phyloP scores from a whole-genome alignment of 2,888 invertebrate genomes.

The Hirtodrosophila confusa region DNA sequence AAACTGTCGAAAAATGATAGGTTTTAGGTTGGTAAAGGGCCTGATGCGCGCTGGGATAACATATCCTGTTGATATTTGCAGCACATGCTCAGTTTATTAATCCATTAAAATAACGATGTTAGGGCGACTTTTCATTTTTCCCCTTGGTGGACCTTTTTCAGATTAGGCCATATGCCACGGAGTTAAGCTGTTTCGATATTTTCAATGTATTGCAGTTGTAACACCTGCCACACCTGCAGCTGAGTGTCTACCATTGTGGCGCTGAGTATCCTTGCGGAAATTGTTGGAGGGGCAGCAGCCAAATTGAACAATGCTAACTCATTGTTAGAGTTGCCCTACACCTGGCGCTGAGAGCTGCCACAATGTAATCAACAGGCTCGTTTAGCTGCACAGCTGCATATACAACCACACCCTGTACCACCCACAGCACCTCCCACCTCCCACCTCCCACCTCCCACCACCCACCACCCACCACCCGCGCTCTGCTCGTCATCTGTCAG shows the following conservation, averaged over 20 bases:
- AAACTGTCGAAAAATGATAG: too few species aligned
- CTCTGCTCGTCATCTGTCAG: conserved; percentile 31
- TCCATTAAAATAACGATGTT: too few species aligned
- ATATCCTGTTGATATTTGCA: too few species aligned
- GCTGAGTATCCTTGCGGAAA: conserved; percentile 8
- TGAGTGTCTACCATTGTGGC: not conserved
- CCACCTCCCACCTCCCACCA: not conserved
- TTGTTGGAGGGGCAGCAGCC: conserved; percentile 3
- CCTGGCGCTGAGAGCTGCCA: conserved; percentile 14
- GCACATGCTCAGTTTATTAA: too few species aligned
- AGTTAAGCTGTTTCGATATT: too few species aligned
- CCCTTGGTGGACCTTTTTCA: too few species aligned
- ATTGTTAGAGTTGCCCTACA: conserved; percentile 22
- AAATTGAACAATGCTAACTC: conserved; percentile 12
- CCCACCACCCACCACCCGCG: not conserved
- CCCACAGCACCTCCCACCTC: not conserved
- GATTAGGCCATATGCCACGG: too few species aligned
- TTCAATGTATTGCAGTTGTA: not conserved
- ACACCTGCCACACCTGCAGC: conserved; percentile 2
- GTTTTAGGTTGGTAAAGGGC: too few species aligned
- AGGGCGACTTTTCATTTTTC: too few species aligned
- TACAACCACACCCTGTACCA: not conserved
- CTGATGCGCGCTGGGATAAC: too few species aligned
- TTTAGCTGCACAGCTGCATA: conserved; percentile 36
- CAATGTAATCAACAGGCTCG: conserved; percentile 56